These are phyloP conservation scores for Linyphia triangularis DNA, from an alignment of 2,888 invertebrate species.

Conservation along the genomic window DNA sequence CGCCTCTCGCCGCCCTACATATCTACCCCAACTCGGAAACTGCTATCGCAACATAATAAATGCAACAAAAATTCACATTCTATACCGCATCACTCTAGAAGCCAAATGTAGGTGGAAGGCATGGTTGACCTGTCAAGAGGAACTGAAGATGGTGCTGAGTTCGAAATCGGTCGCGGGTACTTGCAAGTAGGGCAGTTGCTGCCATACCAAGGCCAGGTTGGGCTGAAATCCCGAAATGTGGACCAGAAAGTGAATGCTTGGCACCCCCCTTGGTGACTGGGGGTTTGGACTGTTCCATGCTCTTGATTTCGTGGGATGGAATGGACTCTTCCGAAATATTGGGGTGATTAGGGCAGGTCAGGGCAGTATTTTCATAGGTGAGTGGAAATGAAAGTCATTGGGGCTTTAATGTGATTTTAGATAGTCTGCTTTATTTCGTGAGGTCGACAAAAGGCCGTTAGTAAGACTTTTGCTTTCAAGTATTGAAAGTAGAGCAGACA, in stretches of 20 bases:
- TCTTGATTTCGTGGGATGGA: constrained; percentile 7
- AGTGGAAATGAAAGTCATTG: neutral
- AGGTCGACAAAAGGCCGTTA: no score
- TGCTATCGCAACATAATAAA: neutral
- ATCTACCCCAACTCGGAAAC: neutral
- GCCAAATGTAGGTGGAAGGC: neutral
- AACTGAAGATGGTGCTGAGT: constrained; percentile 37
- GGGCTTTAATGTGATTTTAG: no score
- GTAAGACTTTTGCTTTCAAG: no score
- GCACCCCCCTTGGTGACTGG: neutral
- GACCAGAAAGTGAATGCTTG: neutral
- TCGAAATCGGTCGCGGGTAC: constrained; percentile 52
- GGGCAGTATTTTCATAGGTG: neutral
- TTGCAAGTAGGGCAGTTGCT: constrained; percentile 18
- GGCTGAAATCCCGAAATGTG: neutral
- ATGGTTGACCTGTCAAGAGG: constrained; percentile 31
- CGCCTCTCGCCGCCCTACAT: constrained; percentile 35
- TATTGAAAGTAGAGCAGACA: no score
- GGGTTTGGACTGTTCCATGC: constrained; percentile 20
- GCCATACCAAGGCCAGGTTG: constrained; percentile 25
- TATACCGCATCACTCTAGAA: neutral
- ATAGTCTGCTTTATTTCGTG: no score
- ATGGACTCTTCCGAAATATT: constrained; percentile 35
- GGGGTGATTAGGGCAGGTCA: neutral
- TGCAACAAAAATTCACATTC: neutral